Percentiles rank a stretch among this genome's conserved stretches.
Conservation (phyloP, 1,140 invertebrate genomes). For the Scaptomyza graminum region DNA sequence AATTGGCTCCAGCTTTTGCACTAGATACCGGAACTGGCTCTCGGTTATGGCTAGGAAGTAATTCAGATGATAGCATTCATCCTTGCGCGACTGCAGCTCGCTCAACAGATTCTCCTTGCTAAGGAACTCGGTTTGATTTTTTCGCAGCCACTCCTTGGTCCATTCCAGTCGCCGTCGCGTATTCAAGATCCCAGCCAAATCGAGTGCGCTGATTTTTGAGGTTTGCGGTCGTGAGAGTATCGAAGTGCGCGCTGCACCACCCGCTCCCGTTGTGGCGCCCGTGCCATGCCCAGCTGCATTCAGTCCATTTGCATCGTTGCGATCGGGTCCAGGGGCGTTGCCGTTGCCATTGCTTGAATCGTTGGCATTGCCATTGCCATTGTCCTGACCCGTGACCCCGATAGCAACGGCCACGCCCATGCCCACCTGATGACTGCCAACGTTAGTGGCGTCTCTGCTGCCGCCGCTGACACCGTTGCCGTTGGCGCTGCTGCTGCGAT, state of each 20-base stretch:
- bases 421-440: slow-evolving; percentile 67
- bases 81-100: slow-evolving; percentile 76
- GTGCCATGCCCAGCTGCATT: slow-evolving; percentile 18
- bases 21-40: slow-evolving; percentile 77
- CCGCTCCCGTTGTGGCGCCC: slow-evolving; percentile 32
- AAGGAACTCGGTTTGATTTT: slow-evolving; percentile 76
- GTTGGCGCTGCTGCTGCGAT: slow-evolving; percentile 44
- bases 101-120: slow-evolving; percentile 77
- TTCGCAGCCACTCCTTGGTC: slow-evolving; percentile 82
- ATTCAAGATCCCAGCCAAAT: slow-evolving; percentile 76
- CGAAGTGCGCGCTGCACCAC: slow-evolving; percentile 69
- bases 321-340: slow-evolving; percentile 62
- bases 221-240: slow-evolving; percentile 65
- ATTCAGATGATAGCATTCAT: slow-evolving; percentile 82
- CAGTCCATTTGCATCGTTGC: slow-evolving; percentile 40
- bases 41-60: slow-evolving; percentile 82
- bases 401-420: slow-evolving; percentile 63
- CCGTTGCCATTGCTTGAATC: slow-evolving; percentile 16
- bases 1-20: slow-evolving; percentile 75
- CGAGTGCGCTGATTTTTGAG: slow-evolving; percentile 76
- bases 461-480: slow-evolving; percentile 27
- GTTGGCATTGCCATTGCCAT: slow-evolving; percentile 54
- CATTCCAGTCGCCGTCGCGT: slow-evolving; percentile 73
- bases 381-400: slow-evolving; percentile 76
- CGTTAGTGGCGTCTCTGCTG: slow-evolving; percentile 23